Evolutionary conservation across 1,140 invertebrate species (phyloP), one percentile per base, ranked within the genome.

Genomic region (Tetramorium alpestre): DNA sequence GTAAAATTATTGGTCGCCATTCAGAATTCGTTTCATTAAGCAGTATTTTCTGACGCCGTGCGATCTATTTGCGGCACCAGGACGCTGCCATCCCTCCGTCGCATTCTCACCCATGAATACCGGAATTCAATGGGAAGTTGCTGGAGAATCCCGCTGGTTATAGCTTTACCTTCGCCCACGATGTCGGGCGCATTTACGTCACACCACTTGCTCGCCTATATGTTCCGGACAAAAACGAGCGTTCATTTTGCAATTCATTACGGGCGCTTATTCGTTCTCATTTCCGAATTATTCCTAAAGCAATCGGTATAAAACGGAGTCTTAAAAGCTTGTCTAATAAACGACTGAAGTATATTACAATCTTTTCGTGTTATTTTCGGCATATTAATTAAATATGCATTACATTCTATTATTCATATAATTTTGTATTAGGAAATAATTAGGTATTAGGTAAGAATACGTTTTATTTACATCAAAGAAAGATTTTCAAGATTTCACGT

Each of bases 11-110:
- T 44, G 78, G 33, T 56, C 38, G 33, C 38, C 65, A 56, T 70
- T 81, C 78, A 56, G 64, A 70, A 81, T 47, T 69, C 49, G 49
- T 81, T 81, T 81, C 51, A 81, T 81, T 70, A 69, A 56, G 22
- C n/a, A 41, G 16, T 81, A 58, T 58, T 81, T 81, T 81, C 65
- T 44, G 78, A 81, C 65, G 13, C 33, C 18, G 33, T 47, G 28
- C 58, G 58, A 56, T 54, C 22, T n/a, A 54, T 70, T 56, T 5
- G 73, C 56, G 11, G 33, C 44, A 25, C 25, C 75, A 28, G 62
- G 25, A 49, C 60, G 13, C 38, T 25, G 16, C 64, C 47, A 44
- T 69, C 25, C 18, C 41, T n/a, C 33, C 33, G 16, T 54, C 13
- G 62, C 60, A 80, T 80, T 80, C 60, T 13, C 77, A 13, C 16